These are phyloP conservation scores for Lasius platythorax DNA, from an alignment of 2,888 invertebrate genomes.

Conservation along the genomic window DNA sequence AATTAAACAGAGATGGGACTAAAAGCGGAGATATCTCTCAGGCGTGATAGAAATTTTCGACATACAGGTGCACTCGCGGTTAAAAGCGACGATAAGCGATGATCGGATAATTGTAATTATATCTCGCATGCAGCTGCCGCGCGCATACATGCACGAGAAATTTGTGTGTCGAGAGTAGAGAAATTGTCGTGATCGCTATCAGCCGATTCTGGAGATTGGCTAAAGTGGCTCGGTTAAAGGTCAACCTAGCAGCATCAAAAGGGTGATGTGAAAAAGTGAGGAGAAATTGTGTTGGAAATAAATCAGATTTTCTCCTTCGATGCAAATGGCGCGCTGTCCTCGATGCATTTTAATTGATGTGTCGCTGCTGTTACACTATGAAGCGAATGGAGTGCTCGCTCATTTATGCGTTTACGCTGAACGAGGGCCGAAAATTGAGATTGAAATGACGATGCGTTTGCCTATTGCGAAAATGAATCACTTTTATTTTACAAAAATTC, in stretches of 20 bases:
- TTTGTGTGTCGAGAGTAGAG: conserved; percentile 37
- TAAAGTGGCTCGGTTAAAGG: conserved; percentile 29
- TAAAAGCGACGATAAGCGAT: conserved; percentile 17
- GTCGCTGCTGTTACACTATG: neutral
- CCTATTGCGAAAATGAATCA: neutral
- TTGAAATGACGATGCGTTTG: neutral
- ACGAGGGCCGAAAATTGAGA: neutral
- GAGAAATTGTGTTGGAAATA: conserved; percentile 49
- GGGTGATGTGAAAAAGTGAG: conserved; percentile 12
- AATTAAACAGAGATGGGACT: neutral
- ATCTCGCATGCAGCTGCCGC: conserved; percentile 50
- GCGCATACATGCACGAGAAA: conserved; percentile 30
- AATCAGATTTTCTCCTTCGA: conserved; percentile 49
- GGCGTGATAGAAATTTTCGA: neutral
- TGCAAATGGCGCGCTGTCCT: conserved; percentile 37
- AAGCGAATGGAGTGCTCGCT: conserved; percentile 3
- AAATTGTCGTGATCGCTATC: conserved; percentile 62
- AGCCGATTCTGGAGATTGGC: conserved; percentile 30
- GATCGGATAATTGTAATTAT: conserved; percentile 34
- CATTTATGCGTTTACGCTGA: conserved; percentile 13
- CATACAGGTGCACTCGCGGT: conserved; percentile 29
- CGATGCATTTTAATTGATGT: conserved; percentile 40
- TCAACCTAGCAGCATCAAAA: conserved; percentile 20
- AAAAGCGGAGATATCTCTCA: neutral
- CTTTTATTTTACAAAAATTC: neutral